Conservation (phyloP, 2,888 invertebrate species). For the Eurytoma adleriae region DNA sequence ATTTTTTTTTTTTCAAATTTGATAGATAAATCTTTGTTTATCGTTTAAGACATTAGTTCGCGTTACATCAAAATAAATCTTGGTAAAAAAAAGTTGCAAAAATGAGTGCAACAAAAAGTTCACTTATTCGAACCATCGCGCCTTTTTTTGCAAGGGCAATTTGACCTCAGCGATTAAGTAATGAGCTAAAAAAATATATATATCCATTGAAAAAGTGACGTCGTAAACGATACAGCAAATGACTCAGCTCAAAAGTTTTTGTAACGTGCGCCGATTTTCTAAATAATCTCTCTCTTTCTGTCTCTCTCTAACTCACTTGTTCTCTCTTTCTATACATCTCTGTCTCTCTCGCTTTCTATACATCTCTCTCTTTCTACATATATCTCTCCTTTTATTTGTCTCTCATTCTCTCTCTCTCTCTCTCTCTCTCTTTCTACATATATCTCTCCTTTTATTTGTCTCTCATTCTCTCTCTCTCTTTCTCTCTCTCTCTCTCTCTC, state of each 20-base stretch:
- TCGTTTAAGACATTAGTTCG: not conserved
- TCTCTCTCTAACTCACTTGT: too few relatives aligned
- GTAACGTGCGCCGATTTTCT: slow-evolving; percentile 13
- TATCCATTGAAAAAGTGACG: not conserved
- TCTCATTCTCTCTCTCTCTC: too few relatives aligned
- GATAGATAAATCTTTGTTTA: not conserved
- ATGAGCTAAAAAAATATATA: not conserved
- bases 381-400: not conserved
- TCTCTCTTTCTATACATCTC: too few relatives aligned
- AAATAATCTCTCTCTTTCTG: slow-evolving; percentile 34
- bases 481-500: slow-evolving; percentile 43
- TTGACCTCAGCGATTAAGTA: not conserved
- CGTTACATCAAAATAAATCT: too few relatives aligned
- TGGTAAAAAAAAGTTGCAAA: too few relatives aligned
- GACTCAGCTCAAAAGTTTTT: slow-evolving; percentile 6
- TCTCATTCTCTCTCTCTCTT: slow-evolving; percentile 17
- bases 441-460: not conserved
- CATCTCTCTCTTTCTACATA: too few relatives aligned
- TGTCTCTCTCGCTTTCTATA: too few relatives aligned
- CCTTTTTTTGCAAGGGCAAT: too few relatives aligned
- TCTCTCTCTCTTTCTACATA: too few relatives aligned
- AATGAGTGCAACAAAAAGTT: too few relatives aligned
- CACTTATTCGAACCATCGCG: too few relatives aligned
- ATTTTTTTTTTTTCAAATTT: not conserved
- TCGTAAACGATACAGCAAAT: not conserved